Base-by-base conservation (phyloP, 2,888 invertebrate genomes). In the Meiosimyza platycephala region DNA sequence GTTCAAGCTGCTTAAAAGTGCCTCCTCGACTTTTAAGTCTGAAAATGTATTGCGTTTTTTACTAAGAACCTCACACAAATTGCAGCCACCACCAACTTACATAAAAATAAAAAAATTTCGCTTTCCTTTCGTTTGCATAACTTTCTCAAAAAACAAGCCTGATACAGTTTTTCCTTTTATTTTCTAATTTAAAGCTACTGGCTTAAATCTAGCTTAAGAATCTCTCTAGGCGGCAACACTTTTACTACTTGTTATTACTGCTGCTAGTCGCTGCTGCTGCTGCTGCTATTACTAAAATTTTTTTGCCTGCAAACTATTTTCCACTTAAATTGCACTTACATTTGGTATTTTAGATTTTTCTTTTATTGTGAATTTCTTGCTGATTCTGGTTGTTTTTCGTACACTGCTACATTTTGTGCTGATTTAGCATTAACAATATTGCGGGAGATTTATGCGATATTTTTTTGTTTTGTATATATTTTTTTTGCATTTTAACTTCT, bases 391-490 rank as follows among this genome's bases (percentile, higher is more conserved):
- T 62, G 16, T 33, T 11, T 48, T 40, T 47, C 48, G 28, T 70
- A 22, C 60, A 55, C 47, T 18, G 7, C 33, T 52, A 9, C 18
- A 60, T 74, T 22, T 28, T 28, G 40, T 47, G 12, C 18, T 55
- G 68, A 72, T 76, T 76, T 72, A 75, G 77, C 76, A 77, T 79
- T 75, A 76, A 77, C 75, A 73, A 78, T 79, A 78, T 79, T 81
- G 80, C 80, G 72, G 77, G 76, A 80, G 79, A 80, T 80, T 79
- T 81, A 78, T 80, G 79, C 78, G 77, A 63, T 76, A 75, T 72
- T 72, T 76, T 67, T 28, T 22, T 63, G 65, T 63, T 76, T 54
- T 33, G 64, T 28, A 18, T 55, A 54, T 51, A 63, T 71, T 63
- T 54, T 62, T 71, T 72, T 72, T 64, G 70, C 72, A 73, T 76